Evolutionary conservation across 2,113 vertebrate genomes (phyloP).

Genomic region (Phalacrocorax brasilianus): DNA sequence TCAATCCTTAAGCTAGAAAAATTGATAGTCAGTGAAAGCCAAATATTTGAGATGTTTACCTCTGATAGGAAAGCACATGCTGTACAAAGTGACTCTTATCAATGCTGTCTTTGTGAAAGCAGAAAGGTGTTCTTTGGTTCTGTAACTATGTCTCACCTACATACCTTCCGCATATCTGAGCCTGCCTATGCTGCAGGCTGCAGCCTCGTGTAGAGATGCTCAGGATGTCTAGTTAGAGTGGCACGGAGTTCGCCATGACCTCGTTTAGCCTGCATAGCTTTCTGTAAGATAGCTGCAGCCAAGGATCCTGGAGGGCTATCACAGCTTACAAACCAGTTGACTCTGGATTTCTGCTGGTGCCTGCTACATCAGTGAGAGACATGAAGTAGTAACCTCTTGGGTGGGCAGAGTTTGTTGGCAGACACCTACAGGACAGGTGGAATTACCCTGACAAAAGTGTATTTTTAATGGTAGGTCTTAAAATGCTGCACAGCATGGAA

Average conservation of each 20-base stretch:
- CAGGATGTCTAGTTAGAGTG: not conserved
- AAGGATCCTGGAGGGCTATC: not conserved
- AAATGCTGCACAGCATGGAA: not conserved
- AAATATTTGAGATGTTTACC: not conserved
- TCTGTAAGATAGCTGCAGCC: not conserved
- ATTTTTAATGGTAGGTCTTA: not conserved
- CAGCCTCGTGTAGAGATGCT: not conserved
- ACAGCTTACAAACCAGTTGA: not conserved
- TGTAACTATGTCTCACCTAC: not conserved
- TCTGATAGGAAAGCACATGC: not conserved
- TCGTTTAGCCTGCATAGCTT: not conserved
- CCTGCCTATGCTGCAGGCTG: not conserved
- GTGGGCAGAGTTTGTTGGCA: not conserved
- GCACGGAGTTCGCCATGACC: not conserved
- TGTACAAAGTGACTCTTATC: not conserved
- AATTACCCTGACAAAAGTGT: not conserved
- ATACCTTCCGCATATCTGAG: not conserved
- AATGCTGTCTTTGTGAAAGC: not conserved
- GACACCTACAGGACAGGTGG: not conserved
- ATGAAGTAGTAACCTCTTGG: fast-evolving
- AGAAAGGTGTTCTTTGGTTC: not conserved
- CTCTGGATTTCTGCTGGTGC: not conserved
- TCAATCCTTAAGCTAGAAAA: not conserved
- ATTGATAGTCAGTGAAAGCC: not conserved
- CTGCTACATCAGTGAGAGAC: fast-evolving